Evolutionary conservation across 2,113 vertebrate species (phyloP).

Genomic region (Leptodactylus fuscus): DNA sequence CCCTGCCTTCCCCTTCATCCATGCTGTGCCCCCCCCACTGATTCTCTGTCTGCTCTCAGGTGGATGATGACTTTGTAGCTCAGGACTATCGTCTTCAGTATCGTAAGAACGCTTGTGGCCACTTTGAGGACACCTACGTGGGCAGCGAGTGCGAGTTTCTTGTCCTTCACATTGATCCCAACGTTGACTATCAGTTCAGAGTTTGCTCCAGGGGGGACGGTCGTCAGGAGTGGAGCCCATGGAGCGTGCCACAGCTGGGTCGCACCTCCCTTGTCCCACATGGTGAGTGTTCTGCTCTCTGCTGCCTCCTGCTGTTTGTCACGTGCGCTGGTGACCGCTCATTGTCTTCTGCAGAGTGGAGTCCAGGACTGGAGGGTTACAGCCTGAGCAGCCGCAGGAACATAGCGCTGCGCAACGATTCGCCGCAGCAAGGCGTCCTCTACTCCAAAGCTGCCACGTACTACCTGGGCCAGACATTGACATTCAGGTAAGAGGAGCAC

Average conservation of each 20-base stretch:
- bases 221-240: slow-evolving; percentile 95
- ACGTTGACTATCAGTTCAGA: slow-evolving; percentile 88
- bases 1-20: not conserved
- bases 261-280: slow-evolving; percentile 87
- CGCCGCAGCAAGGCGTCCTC: slow-evolving; percentile 77
- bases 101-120: slow-evolving; percentile 78
- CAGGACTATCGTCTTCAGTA: slow-evolving; percentile 93
- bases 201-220: slow-evolving; percentile 94
- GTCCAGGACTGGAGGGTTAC: slow-evolving; percentile 88
- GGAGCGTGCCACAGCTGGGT: slow-evolving; percentile 89
- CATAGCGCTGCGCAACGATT: slow-evolving; percentile 90
- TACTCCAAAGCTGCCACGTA: slow-evolving; percentile 93
- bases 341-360: slow-evolving; percentile 80
- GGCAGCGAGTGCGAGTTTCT: slow-evolving; percentile 89
- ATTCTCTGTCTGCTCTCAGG: slow-evolving; percentile 70
- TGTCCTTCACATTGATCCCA: slow-evolving; percentile 89
- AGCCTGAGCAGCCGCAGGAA: slow-evolving; percentile 94
- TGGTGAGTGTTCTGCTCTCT: slow-evolving; percentile 70
- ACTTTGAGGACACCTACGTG: slow-evolving; percentile 90
- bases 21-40: not conserved
- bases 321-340: not conserved
- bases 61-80: slow-evolving; percentile 89
- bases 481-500: slow-evolving; percentile 83
- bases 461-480: slow-evolving; percentile 92
- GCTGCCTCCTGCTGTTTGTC: not conserved